These are phyloP conservation scores for Nothura maculosa DNA, from an alignment of 2,797 vertebrate genomes.

Conservation along the genomic window DNA sequence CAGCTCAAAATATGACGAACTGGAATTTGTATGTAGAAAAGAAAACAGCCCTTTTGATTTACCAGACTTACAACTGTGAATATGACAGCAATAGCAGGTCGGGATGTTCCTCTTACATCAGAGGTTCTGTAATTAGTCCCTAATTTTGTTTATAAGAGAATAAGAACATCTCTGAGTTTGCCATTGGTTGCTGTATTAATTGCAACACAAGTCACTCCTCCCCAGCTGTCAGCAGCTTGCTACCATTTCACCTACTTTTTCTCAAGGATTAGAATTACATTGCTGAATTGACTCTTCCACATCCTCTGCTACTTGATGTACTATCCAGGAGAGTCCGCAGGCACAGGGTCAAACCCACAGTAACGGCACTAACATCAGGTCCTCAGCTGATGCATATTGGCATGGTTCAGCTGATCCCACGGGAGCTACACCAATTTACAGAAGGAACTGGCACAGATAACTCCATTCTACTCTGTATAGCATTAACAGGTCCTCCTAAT, in stretches of 20 bases:
- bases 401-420: neutral
- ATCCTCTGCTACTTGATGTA: neutral
- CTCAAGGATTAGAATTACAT: neutral
- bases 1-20: slow-evolving; percentile 24
- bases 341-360: neutral
- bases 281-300: neutral
- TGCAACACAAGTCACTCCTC: neutral
- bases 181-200: neutral
- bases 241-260: neutral
- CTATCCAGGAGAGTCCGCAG: neutral
- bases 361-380: neutral
- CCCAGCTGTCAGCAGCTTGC: neutral
- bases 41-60: slow-evolving; percentile 41
- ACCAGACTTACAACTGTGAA: slow-evolving; percentile 19
- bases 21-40: neutral
- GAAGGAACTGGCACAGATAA: slow-evolving; percentile 55
- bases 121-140: slow-evolving; percentile 1
- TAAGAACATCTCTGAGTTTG: slow-evolving; percentile 1
- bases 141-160: slow-evolving; percentile 22
- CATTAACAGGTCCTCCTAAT: slow-evolving; percentile 53
- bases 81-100: slow-evolving; percentile 23
- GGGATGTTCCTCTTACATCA: slow-evolving; percentile 46
- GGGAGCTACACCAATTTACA: slow-evolving; percentile 9
- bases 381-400: neutral
- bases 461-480: neutral